Conservation (phyloP, 2,797 vertebrate genomes). For the Notamacropus eugenii region DNA sequence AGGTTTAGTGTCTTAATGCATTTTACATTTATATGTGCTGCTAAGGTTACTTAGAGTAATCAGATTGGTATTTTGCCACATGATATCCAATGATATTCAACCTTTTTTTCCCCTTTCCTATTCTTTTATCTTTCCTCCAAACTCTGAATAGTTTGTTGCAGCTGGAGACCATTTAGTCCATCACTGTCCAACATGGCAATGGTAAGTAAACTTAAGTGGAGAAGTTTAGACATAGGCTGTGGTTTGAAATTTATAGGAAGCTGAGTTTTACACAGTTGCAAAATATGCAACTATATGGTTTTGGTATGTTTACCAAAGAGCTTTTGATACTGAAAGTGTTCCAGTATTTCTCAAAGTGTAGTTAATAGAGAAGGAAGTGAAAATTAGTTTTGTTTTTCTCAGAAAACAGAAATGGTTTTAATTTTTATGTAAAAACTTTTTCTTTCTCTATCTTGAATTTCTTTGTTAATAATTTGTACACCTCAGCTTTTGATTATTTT, state of each 20-base stretch:
- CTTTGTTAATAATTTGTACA: constrained; percentile 15
- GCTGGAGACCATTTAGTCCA: constrained; percentile 99
- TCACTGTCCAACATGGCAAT: constrained; percentile 99
- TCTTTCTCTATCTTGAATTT: constrained; percentile 18
- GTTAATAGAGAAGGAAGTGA: constrained; percentile 20
- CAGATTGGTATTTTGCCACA: constrained; percentile 50
- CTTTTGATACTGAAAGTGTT: constrained; percentile 21
- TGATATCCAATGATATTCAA: constrained; percentile 41
- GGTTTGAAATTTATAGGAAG: neutral
- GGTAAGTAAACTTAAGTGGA: constrained; percentile 87
- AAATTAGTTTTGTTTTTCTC: neutral
- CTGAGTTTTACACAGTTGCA: constrained; percentile 8
- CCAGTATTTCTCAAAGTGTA: neutral
- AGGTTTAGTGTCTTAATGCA: constrained; percentile 32
- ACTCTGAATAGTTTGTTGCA: constrained; percentile 91
- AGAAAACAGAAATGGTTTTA: neutral
- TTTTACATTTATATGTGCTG: constrained; percentile 42
- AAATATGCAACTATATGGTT: neutral
- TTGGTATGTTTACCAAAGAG: neutral
- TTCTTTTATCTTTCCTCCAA: constrained; percentile 58
- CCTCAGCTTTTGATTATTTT: neutral
- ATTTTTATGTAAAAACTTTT: constrained; percentile 16
- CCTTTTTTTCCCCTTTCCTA: constrained; percentile 51
- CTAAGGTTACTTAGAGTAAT: neutral
- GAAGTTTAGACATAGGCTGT: constrained; percentile 12